Evolutionary conservation across 92 coral and sea anemone genomes (phyloP).

Genomic region (Siderastrea siderea): DNA sequence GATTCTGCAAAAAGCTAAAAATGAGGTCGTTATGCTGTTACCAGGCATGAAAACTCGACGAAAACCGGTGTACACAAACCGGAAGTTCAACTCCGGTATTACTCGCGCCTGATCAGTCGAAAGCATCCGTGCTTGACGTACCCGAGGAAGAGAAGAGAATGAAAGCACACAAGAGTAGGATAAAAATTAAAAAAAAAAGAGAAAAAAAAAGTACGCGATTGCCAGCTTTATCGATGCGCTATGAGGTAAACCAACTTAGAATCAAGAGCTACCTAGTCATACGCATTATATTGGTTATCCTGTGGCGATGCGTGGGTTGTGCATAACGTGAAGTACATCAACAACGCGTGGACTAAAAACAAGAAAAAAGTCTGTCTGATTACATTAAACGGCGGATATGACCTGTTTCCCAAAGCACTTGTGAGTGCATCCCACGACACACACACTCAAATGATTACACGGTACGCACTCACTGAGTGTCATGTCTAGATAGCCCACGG

Average conservation of each 20-base stretch:
- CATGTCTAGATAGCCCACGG: neutral
- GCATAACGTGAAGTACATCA: neutral
- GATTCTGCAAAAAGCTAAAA: neutral
- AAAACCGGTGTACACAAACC: neutral
- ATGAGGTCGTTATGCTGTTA: neutral
- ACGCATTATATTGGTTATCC: neutral
- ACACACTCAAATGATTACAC: neutral
- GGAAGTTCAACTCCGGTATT: slow-evolving; percentile 10
- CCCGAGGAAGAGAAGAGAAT: neutral
- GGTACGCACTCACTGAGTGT: neutral
- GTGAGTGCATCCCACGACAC: neutral
- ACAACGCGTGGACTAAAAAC: neutral
- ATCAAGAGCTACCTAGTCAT: neutral
- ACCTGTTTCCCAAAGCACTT: slow-evolving; percentile 8
- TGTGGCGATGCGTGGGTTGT: slow-evolving; percentile 3
- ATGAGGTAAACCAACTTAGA: neutral
- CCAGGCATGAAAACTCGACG: neutral
- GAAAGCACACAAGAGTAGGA: neutral
- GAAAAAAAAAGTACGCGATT: neutral
- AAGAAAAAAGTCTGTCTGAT: neutral
- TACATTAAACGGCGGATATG: slow-evolving; percentile 16
- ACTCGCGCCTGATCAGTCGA: neutral
- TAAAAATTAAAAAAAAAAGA: neutral
- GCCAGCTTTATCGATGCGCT: neutral
- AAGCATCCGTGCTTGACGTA: slow-evolving; percentile 5